Conservation (phyloP, 2,888 invertebrate genomes). For the Bhutanitis thaidina region DNA sequence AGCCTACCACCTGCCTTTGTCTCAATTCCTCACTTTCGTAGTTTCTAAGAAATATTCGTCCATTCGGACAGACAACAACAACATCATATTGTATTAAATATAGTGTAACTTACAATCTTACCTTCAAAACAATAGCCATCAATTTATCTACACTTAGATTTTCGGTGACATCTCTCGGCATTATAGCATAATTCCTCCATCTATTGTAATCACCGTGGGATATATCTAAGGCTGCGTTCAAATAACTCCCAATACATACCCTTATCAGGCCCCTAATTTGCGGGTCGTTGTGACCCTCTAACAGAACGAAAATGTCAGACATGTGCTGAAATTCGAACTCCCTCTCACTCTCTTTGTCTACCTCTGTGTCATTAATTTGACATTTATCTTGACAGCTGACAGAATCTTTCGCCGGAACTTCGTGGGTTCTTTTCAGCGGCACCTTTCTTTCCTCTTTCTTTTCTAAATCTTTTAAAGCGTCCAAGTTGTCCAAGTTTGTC, state of each 20-base stretch:
- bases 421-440: slow-evolving; percentile 44
- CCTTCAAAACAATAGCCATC: slow-evolving; percentile 77
- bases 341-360: slow-evolving; percentile 25
- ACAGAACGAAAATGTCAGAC: slow-evolving; percentile 83
- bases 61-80: no score
- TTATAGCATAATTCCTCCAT: slow-evolving; percentile 61
- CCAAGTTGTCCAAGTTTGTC: slow-evolving; percentile 53
- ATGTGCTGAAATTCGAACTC: slow-evolving; percentile 80
- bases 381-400: slow-evolving; percentile 25
- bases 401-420: slow-evolving; percentile 26
- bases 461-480: slow-evolving; percentile 45
- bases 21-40: no score
- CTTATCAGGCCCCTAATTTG: slow-evolving; percentile 88
- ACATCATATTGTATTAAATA: no score
- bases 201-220: slow-evolving; percentile 77
- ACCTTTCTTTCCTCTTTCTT: slow-evolving; percentile 36
- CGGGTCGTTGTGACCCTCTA: slow-evolving; percentile 87
- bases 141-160: slow-evolving; percentile 67
- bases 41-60: no score
- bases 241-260: slow-evolving; percentile 83
- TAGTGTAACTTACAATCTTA: slow-evolving; percentile 34
- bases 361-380: slow-evolving; percentile 24
- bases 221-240: slow-evolving; percentile 80
- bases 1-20: no score
- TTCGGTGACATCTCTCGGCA: slow-evolving; percentile 59